These are phyloP conservation scores for Plectrocnemia conspersa DNA, from an alignment of 1,140 invertebrate species.

Conservation along the genomic window DNA sequence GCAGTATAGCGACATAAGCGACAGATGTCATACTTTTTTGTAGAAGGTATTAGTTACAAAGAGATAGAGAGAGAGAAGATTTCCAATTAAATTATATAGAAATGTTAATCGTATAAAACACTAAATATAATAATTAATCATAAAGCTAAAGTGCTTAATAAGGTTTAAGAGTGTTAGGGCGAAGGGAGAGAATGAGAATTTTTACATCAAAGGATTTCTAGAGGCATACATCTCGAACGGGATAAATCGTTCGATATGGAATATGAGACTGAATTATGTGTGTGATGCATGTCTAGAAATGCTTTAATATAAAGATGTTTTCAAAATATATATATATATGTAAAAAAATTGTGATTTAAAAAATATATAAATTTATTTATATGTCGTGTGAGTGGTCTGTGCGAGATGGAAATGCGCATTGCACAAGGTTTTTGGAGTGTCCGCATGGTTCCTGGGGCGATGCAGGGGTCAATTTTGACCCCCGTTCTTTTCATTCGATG, in stretches of 20 bases:
- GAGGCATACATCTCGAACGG: no score
- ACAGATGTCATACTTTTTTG: conserved; percentile 30
- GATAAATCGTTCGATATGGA: no score
- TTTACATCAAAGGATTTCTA: no score
- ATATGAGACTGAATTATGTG: no score
- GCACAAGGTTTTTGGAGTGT: background rate
- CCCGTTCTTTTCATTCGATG: conserved; percentile 13
- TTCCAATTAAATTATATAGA: conserved; percentile 1
- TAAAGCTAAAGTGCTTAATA: conserved; percentile 4
- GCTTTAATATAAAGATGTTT: no score
- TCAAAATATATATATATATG: no score
- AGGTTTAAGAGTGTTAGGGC: background rate
- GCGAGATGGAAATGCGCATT: no score
- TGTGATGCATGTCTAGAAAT: no score
- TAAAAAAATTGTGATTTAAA: no score
- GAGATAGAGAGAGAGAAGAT: conserved; percentile 11
- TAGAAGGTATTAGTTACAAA: conserved; percentile 33
- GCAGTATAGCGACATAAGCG: conserved; percentile 35
- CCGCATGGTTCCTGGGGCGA: conserved; percentile 20
- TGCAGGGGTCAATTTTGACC: conserved; percentile 6
- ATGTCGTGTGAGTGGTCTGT: no score
- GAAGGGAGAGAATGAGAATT: background rate
- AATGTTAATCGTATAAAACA: conserved; percentile 8
- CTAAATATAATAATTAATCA: no score
- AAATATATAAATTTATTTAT: no score